Conservation (phyloP, 2,888 invertebrate genomes). For the Doris montereyensis region DNA sequence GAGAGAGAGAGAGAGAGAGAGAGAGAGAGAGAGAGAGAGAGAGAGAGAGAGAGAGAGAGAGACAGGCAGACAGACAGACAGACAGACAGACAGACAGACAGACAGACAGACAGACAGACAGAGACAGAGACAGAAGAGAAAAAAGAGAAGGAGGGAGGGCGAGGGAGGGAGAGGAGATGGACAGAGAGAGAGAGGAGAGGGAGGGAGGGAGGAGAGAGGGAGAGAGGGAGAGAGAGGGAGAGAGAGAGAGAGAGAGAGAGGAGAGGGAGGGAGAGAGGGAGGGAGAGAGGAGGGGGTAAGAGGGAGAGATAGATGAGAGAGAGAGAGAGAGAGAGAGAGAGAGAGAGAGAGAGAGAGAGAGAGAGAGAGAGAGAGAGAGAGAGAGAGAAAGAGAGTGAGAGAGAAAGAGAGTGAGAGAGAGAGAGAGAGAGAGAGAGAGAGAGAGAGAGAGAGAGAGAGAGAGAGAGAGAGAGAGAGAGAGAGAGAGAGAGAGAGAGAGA, state of each 20-base stretch:
- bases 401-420: not conserved
- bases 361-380: constrained; percentile 13
- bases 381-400: not conserved
- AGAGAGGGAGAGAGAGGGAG: constrained; percentile 2
- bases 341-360: constrained; percentile 9
- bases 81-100: constrained; percentile 27
- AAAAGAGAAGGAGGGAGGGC: constrained; percentile 10
- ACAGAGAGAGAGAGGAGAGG: constrained; percentile 12
- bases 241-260: not conserved
- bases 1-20: constrained; percentile 26
- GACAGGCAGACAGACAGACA: constrained; percentile 23
- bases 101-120: not conserved
- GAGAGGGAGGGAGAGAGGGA: not conserved
- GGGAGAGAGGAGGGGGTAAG: not conserved
- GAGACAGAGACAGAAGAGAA: constrained; percentile 10
- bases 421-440: not conserved
- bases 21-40: constrained; percentile 28
- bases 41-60: constrained; percentile 33
- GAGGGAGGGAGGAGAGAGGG: not conserved
- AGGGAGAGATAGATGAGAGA: constrained; percentile 9
- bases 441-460: not conserved
- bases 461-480: not conserved
- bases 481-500: not conserved
- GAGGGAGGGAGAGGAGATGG: not conserved
- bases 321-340: constrained; percentile 17